These are phyloP conservation scores for Sarcophaga caerulescens DNA, from an alignment of 2,888 invertebrate genomes.

Conservation along the genomic window DNA sequence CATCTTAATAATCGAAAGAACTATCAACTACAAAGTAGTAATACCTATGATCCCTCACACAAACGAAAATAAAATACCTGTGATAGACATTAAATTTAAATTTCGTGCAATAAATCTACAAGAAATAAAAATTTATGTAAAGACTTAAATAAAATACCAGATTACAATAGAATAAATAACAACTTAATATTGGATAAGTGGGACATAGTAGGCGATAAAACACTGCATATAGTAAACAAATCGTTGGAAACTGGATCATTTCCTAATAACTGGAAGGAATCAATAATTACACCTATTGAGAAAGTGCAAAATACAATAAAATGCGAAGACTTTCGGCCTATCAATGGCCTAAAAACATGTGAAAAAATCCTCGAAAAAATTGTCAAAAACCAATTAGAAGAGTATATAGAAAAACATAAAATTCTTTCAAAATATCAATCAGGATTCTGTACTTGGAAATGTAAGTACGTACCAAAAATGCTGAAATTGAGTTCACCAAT, in stretches of 20 bases:
- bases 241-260: not conserved
- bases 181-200: not conserved
- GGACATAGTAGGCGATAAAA: not conserved
- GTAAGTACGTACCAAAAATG: no score
- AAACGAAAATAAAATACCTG: not conserved
- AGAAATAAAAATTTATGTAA: not conserved
- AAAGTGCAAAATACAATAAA: not conserved
- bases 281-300: not conserved
- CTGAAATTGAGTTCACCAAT: no score
- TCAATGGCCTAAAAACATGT: not conserved
- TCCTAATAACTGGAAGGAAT: not conserved
- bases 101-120: not conserved
- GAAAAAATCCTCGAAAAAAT: not conserved
- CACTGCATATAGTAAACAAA: not conserved
- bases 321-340: not conserved
- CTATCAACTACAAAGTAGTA: no score
- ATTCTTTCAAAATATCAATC: no score
- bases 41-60: no score
- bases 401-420: not conserved
- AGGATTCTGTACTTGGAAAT: no score
- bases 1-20: no score
- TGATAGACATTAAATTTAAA: not conserved
- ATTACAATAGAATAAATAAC: not conserved
- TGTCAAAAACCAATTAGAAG: not conserved
- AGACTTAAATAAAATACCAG: not conserved